Evolutionary conservation across 2,113 vertebrate species (phyloP).

Genomic region (Rutilus rutilus): DNA sequence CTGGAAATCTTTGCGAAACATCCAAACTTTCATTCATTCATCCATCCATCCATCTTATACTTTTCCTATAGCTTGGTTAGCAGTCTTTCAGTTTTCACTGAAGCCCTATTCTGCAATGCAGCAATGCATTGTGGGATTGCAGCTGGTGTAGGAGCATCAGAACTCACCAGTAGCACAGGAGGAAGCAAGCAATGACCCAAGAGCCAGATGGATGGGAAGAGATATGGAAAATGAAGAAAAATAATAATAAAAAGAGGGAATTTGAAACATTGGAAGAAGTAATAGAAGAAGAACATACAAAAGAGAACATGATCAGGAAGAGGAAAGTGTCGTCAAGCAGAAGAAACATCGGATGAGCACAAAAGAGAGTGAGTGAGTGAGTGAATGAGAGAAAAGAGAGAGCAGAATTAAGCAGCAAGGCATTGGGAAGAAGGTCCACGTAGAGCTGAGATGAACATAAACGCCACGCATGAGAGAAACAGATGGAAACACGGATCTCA

Average conservation of each 20-base stretch:
- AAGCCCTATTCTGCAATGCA: constrained; percentile 44
- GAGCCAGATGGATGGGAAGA: constrained; percentile 68
- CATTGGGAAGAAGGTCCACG: constrained; percentile 33
- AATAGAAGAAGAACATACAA: not conserved
- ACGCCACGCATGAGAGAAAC: constrained; percentile 27
- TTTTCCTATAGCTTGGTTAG: not conserved
- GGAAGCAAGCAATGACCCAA: constrained; percentile 84
- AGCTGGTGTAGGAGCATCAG: constrained; percentile 58
- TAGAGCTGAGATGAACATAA: constrained; percentile 16
- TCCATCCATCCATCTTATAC: not conserved
- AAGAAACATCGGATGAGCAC: constrained; percentile 15
- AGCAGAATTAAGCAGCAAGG: constrained; percentile 48
- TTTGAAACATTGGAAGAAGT: constrained; percentile 30
- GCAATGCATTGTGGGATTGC: constrained; percentile 50
- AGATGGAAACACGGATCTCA: constrained; percentile 33
- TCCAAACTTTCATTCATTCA: not conserved
- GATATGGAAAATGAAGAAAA: constrained; percentile 32
- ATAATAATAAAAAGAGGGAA: constrained; percentile 34
- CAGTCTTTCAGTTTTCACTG: constrained; percentile 5
- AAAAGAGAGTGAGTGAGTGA: constrained; percentile 33
- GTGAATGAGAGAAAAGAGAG: constrained; percentile 49
- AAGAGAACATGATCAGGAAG: constrained; percentile 1
- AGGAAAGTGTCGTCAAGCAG: constrained; percentile 8
- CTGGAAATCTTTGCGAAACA: not conserved
- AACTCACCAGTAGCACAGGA: constrained; percentile 89